Evolutionary conservation across 1,140 invertebrate species (phyloP).

Genomic region (Hyposmocoma kahamanoa): DNA sequence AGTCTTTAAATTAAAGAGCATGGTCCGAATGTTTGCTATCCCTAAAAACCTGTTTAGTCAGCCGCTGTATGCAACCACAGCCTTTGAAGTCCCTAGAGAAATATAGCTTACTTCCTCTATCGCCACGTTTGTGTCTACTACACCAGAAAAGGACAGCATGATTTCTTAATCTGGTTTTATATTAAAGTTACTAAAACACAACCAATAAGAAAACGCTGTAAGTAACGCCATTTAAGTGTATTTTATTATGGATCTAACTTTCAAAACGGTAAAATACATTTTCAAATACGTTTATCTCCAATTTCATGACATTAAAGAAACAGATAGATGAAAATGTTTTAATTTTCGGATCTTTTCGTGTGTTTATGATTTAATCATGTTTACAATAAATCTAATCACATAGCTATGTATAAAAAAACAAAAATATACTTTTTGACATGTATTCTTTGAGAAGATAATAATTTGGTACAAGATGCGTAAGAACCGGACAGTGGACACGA

Average conservation of each 20-base stretch:
- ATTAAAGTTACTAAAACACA: conserved; percentile 32
- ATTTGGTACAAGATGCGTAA: conserved; percentile 44
- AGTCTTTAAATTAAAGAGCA: too few relatives aligned
- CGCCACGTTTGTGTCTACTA: conserved; percentile 2
- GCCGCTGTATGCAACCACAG: conserved; percentile 47
- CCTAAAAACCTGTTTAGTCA: conserved; percentile 63
- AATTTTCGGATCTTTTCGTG: too few relatives aligned
- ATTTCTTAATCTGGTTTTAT: conserved; percentile 34
- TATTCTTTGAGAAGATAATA: too few relatives aligned
- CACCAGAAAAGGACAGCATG: conserved; percentile 27
- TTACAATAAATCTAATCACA: too few relatives aligned
- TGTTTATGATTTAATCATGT: too few relatives aligned
- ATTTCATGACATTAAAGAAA: conserved; percentile 26
- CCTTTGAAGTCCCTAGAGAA: conserved; percentile 19
- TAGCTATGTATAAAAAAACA: too few relatives aligned
- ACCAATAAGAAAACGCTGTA: conserved; percentile 22
- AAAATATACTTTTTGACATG: too few relatives aligned
- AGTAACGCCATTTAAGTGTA: conserved; percentile 11
- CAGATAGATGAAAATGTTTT: conserved; percentile 26
- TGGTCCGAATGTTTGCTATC: conserved; percentile 35
- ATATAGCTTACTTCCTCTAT: conserved; percentile 36
- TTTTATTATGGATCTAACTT: too few relatives aligned
- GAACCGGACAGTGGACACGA: conserved; percentile 60
- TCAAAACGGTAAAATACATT: conserved; percentile 15
- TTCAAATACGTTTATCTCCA: conserved; percentile 35